Base-by-base conservation (phyloP, 1,140 invertebrate genomes). In the Uloborus diversus region DNA sequence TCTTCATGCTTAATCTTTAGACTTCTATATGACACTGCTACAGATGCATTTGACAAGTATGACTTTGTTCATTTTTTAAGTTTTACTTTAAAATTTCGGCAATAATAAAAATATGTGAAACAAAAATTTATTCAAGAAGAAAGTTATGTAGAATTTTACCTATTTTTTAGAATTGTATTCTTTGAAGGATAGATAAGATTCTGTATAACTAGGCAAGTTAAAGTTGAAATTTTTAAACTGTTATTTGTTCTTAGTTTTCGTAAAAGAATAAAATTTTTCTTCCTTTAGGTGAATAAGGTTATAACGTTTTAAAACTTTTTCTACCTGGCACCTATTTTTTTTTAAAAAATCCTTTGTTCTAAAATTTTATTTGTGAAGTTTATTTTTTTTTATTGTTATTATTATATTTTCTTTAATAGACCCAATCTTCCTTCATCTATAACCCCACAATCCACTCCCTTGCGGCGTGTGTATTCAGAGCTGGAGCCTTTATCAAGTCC, bases 1-100 rank as follows among this genome's bases (percentile, higher is more conserved):
- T 93, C 94, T 83, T 92, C 92, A 1, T 93, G 93, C 84, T 88
- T 96, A 11, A 88, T 97, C 4, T 88, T 96, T 82, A 89, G 96
- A 70, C 86, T 97, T 20, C 86, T 98, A 0, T 97, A 97, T 84
- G 95, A 97, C 84, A 93, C 97, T 62, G 94, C 96, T 0, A 88
- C 97, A 51, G 96, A 98, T 85, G 90, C 93, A 25, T 97, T 95
- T 85, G 95, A 97, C 84, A 94, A 94, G 84, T 93, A 79, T 27
- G 70, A 56, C 17, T 25, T 42, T 30, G 9, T n/a, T 4, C 23
- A n/a, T 53, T 53, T 53, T 9, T 53, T 53, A n/a, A 53, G 23
- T 53, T 9, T 27, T n/a, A n/a, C n/a, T n/a, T n/a, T n/a, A n/a
- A n/a, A n/a, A n/a, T n/a, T n/a, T n/a, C n/a, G n/a, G n/a, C n/a